Percentiles rank a stretch among this genome's conserved stretches.
These are phyloP conservation scores for Salvelinus namaycush DNA, from an alignment of 2,113 vertebrate species.

Conservation along the genomic window DNA sequence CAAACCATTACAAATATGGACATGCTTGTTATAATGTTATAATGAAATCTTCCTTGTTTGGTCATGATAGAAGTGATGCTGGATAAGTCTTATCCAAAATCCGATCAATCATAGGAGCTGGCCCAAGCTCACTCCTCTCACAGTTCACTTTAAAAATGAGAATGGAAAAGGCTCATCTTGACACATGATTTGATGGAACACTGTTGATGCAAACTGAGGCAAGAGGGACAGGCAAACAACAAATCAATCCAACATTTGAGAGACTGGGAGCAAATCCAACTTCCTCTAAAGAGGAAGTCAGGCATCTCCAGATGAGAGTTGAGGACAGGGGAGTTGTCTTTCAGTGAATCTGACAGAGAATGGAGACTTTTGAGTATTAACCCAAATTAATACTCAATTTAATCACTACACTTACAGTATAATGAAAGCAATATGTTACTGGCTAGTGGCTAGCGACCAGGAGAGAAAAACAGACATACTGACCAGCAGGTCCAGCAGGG, in stretches of 20 bases:
- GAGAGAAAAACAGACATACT: constrained; percentile 48
- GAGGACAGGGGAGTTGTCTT: background rate
- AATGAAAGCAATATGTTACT: background rate
- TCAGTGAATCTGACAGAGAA: background rate
- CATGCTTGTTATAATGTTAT: too few relatives aligned
- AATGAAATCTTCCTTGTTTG: too few relatives aligned
- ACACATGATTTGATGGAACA: background rate
- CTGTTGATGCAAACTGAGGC: background rate
- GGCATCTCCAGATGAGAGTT: too few relatives aligned
- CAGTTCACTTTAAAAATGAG: background rate
- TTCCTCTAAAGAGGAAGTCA: background rate
- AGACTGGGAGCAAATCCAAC: background rate
- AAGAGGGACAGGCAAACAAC: background rate
- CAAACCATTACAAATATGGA: too few relatives aligned
- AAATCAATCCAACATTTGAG: background rate
- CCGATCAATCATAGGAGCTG: background rate
- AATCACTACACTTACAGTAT: background rate
- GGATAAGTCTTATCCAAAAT: background rate
- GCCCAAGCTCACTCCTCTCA: background rate
- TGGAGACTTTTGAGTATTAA: too few relatives aligned
- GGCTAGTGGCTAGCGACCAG: too few relatives aligned
- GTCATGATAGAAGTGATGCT: too few relatives aligned
- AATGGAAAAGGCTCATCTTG: background rate
- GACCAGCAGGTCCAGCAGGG: constrained; percentile 83
- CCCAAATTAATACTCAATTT: background rate